These are phyloP conservation scores for Pollenia labialis DNA, from an alignment of 2,888 invertebrate genomes.

Conservation along the genomic window DNA sequence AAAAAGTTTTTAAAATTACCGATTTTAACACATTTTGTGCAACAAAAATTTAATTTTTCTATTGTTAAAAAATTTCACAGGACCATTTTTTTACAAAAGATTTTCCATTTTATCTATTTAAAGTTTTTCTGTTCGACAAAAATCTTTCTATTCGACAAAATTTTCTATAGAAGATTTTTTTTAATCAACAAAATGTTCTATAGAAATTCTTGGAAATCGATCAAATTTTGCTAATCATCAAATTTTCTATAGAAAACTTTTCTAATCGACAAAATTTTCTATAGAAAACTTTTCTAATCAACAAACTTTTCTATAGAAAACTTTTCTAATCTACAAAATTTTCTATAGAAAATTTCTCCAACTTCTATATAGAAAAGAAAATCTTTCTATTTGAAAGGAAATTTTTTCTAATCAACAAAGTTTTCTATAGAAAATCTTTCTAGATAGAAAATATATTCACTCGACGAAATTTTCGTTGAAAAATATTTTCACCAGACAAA, in stretches of 20 bases:
- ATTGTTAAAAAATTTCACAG: no score
- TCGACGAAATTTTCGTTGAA: neutral
- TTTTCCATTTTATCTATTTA: no score
- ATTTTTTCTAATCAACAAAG: no score
- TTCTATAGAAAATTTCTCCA: neutral
- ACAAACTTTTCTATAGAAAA: neutral
- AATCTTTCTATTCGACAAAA: neutral
- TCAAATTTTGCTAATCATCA: no score
- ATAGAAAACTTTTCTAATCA: neutral
- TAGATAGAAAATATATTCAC: neutral
- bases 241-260: no score
- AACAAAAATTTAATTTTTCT: neutral
- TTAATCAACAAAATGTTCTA: no score
- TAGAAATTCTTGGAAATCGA: no score
- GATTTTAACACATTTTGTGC: neutral
- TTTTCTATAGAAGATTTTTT: neutral
- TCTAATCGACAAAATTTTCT: neutral
- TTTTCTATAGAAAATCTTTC: neutral
- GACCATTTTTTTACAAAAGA: neutral
- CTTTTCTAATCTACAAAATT: neutral
- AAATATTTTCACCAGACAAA: neutral
- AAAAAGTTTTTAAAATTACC: conserved; percentile 31
- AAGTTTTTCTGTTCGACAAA: no score
- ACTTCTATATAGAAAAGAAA: no score
- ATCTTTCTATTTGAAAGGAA: no score